Percentiles rank a stretch among this genome's conserved stretches.
Evolutionary conservation across 2,888 invertebrate species (phyloP).

Genomic region (Brachycybe producta): DNA sequence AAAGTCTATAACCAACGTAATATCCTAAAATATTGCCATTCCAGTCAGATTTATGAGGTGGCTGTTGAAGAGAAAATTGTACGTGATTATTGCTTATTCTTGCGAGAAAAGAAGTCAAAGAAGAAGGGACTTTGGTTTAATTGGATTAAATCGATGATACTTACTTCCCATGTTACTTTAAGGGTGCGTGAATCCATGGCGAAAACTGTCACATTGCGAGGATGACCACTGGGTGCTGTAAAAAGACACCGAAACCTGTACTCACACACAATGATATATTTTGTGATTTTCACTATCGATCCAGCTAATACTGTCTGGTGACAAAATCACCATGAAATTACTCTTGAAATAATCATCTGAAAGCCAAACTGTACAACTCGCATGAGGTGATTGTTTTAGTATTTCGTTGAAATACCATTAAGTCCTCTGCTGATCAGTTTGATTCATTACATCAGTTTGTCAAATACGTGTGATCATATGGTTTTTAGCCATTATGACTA

Average conservation of each 20-base stretch:
- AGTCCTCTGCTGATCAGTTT: no score
- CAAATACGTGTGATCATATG: no score
- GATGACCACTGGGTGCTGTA: constrained; percentile 57
- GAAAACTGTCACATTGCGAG: constrained; percentile 54
- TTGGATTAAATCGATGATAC: constrained; percentile 21
- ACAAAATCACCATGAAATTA: no score
- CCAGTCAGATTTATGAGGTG: constrained; percentile 56
- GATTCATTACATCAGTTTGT: no score
- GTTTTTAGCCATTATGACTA: no score
- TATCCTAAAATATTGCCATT: constrained; percentile 64
- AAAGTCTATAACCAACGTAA: constrained; percentile 49
- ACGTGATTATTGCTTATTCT: not conserved
- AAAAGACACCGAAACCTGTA: not conserved
- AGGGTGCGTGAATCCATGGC: constrained; percentile 56
- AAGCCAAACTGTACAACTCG: no score
- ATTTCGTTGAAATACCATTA: no score
- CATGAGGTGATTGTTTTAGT: no score
- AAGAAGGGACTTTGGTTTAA: constrained; percentile 3
- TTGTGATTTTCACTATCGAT: no score
- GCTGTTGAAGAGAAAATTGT: constrained; percentile 30
- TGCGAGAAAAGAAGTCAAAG: not conserved
- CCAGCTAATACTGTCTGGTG: no score
- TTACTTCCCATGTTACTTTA: constrained; percentile 60
- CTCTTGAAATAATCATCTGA: no score
- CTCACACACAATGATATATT: not conserved